Evolutionary conservation across 2,888 invertebrate genomes (phyloP).

Genomic region (Actias luna): DNA sequence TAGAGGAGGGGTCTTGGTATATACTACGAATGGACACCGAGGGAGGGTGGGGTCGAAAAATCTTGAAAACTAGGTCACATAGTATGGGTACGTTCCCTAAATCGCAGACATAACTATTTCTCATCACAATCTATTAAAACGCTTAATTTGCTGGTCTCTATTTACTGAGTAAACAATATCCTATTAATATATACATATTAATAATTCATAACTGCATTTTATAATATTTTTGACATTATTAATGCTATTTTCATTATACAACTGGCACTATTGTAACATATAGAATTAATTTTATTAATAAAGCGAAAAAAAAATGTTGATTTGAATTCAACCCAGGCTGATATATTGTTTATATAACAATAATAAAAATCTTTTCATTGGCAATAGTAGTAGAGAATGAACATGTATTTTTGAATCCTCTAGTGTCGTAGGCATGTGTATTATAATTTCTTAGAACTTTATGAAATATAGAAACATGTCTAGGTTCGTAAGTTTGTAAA

Average conservation of each 20-base stretch:
- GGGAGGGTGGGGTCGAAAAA: too few species aligned
- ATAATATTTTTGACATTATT: background rate
- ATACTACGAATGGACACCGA: too few species aligned
- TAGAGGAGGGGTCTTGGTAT: too few species aligned
- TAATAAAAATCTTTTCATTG: conserved; percentile 28
- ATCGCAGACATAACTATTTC: too few species aligned
- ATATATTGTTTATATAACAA: conserved; percentile 34
- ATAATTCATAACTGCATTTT: background rate
- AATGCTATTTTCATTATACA: background rate
- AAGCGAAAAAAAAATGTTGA: background rate
- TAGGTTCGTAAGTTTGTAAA: background rate
- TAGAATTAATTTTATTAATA: background rate
- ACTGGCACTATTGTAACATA: background rate
- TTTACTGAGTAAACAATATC: background rate
- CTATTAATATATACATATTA: background rate
- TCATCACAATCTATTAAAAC: too few species aligned
- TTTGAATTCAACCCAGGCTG: conserved; percentile 9
- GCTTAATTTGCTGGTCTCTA: background rate
- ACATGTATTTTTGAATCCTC: conserved; percentile 25
- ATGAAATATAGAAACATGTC: background rate
- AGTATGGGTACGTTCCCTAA: too few species aligned
- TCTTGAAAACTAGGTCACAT: too few species aligned
- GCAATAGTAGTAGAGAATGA: conserved; percentile 30
- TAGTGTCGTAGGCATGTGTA: conserved; percentile 23
- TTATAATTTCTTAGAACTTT: background rate